Base-by-base conservation (phyloP, 92 coral and sea anemone genomes). In the Metridium senile region DNA sequence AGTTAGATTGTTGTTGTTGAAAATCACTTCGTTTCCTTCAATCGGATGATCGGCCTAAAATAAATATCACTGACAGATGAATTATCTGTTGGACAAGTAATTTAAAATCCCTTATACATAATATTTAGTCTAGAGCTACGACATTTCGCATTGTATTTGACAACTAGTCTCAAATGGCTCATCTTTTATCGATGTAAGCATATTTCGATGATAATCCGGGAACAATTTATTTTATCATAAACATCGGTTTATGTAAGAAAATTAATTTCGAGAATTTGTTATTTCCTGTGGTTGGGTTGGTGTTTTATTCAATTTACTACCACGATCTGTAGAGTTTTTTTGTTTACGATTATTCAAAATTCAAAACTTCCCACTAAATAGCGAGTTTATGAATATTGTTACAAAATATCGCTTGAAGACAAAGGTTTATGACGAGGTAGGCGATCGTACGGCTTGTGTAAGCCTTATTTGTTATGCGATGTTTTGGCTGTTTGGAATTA, bases 231-330 rank as follows among this genome's bases (percentile, higher is more conserved):
- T 73, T 73, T 57, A 73, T 73, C 78, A 33, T 39, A 39, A 52
- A 33, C 64, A 59, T 1, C 29, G 66, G 9, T 53, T 73, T 57
- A 34, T 27, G 23, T 39, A 6, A 51, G 56, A 57, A 57, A 73
- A 51, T 73, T 51, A 73, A 51, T 73, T 73, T 58, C 67, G 21
- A 33, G 67, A 73, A 73, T 57, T 73, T 73, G 78, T 73, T 73
- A 62, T 75, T 75, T 75, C 62, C 72, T 66, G 81, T 49, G 81
- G 81, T 75, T 61, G 49, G 62, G 35, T 7, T 62, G 62, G 28
- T 66, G 29, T 46, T 33, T 63, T 63, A 33, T 26, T 75, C 21
- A 47, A 33, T 75, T 75, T 47, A 34, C n/a, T 33, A 61, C 7
- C 0, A 8, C 27, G 45, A 63, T 63, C 69, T 1, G 39, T 28